These are phyloP conservation scores for Eilema griseolum DNA, from an alignment of 2,888 invertebrate genomes.

Conservation along the genomic window DNA sequence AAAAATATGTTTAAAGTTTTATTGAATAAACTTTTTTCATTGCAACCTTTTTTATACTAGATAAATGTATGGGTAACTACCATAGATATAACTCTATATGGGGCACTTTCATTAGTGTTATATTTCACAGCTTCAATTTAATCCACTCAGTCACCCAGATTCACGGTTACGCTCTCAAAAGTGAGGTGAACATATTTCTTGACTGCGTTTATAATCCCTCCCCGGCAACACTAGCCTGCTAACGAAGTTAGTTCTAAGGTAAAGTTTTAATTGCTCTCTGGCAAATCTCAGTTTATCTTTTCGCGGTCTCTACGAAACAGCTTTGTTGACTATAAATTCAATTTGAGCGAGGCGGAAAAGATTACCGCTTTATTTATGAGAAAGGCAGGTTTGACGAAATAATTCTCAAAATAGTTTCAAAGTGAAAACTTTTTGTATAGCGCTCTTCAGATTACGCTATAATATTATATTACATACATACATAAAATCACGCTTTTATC, in stretches of 20 bases:
- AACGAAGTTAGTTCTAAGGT: slow-evolving; percentile 84
- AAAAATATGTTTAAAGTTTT: too few species aligned
- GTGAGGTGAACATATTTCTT: slow-evolving; percentile 76
- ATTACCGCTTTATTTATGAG: slow-evolving; percentile 68
- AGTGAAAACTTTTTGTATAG: slow-evolving; percentile 45
- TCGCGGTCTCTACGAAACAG: slow-evolving; percentile 77
- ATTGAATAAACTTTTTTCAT: neutral
- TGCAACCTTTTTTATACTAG: neutral
- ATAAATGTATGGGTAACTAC: neutral
- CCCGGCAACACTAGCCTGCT: slow-evolving; percentile 75
- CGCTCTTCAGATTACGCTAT: slow-evolving; percentile 36
- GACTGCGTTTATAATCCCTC: slow-evolving; percentile 72
- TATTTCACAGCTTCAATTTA: slow-evolving; percentile 64
- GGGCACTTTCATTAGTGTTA: slow-evolving; percentile 67
- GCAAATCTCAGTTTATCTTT: slow-evolving; percentile 85
- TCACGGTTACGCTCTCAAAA: slow-evolving; percentile 67
- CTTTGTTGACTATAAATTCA: slow-evolving; percentile 83
- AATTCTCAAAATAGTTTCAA: slow-evolving; percentile 51
- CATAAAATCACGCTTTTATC: too few species aligned
- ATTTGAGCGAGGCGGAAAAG: slow-evolving; percentile 75
- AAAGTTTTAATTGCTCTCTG: slow-evolving; percentile 86
- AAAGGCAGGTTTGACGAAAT: slow-evolving; percentile 46
- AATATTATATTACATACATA: too few species aligned
- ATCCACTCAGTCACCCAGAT: slow-evolving; percentile 71
- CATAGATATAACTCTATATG: neutral